Percentiles rank a stretch among this genome's conserved stretches.
Conservation (phyloP, 2,797 vertebrate species). For the Paramormyrops hopkinsi region DNA sequence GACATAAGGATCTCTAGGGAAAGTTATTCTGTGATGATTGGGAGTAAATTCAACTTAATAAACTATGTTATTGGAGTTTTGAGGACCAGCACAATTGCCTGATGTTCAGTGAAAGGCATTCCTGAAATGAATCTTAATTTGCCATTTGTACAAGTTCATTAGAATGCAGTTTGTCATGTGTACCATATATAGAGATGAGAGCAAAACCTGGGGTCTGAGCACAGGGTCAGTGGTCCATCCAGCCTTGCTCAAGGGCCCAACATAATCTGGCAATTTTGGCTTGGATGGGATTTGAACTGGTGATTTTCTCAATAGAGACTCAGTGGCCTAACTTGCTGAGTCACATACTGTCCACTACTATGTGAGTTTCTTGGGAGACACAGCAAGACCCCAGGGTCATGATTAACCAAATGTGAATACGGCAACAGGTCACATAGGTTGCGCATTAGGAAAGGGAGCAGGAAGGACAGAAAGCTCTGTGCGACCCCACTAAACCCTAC, state of each 20-base stretch:
- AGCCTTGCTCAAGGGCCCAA: not conserved
- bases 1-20: not conserved
- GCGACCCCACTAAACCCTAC: slow-evolving; percentile 19
- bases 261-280: not conserved
- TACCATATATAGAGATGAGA: not conserved
- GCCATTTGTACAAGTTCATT: not conserved
- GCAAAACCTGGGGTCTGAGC: not conserved
- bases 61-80: not conserved
- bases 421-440: slow-evolving; percentile 4
- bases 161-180: not conserved
- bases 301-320: not conserved
- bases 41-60: not conserved
- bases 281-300: not conserved
- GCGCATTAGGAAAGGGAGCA: slow-evolving; percentile 26
- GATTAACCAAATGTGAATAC: not conserved
- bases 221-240: not conserved
- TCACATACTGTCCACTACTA: not conserved
- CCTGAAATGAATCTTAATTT: not conserved
- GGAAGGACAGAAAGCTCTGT: slow-evolving; percentile 30
- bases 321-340: not conserved
- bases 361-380: not conserved
- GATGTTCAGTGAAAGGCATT: not conserved
- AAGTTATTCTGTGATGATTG: not conserved
- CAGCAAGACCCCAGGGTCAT: not conserved
- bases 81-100: not conserved